Evolutionary conservation across 1,140 invertebrate species (phyloP), one percentile per base, ranked within the genome.

Genomic region (Hycleus cichorii): DNA sequence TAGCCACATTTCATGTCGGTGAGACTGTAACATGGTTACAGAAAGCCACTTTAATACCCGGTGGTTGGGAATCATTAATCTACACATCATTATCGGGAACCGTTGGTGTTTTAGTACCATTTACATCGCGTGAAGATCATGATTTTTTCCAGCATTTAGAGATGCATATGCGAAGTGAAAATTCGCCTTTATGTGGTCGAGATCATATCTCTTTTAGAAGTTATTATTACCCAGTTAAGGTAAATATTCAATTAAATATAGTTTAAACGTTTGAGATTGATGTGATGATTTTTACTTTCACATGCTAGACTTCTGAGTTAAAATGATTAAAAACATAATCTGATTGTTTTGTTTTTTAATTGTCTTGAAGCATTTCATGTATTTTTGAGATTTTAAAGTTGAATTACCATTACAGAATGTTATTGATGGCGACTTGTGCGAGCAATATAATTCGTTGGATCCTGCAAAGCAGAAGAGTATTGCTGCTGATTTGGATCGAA

Each of bases 61-160:
- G 96, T 26, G 95, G 96, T 8, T 94, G 90, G 5, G 97, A 99
- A 74, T 93, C 91, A 3, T 75, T 99, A 0, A 86, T 99, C 0
- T 99, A 99, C 69, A 92, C 95, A 0, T 99, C 97, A 0, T 69
- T 99, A 0, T 95, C 92, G 60, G 97, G 97, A 8, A 87, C 91
- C 4, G 88, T 99, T 1, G 97, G 97, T 2, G 95, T 97, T 39
- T 78, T 99, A 3, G 91, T 99, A 8, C 95, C 97, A 0, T 99
- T 99, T 67, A 96, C 95, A 0, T 97, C 95, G 27, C 88, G 96
- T 69, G 97, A 99, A 79, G 96, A 99, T 74, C 94, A 96, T 66
- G 96, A 99, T 71, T 98, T 99, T 71, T 99, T 99, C 77, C 96
- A 98, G 75, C 93, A 98, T 79, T 76, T 99, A 49, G 97, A 99